A percentile compares a stretch with the other conserved stretches of the same genome.
Conservation (phyloP, 2,113 vertebrate genomes). For the Apodemus speciosus region DNA sequence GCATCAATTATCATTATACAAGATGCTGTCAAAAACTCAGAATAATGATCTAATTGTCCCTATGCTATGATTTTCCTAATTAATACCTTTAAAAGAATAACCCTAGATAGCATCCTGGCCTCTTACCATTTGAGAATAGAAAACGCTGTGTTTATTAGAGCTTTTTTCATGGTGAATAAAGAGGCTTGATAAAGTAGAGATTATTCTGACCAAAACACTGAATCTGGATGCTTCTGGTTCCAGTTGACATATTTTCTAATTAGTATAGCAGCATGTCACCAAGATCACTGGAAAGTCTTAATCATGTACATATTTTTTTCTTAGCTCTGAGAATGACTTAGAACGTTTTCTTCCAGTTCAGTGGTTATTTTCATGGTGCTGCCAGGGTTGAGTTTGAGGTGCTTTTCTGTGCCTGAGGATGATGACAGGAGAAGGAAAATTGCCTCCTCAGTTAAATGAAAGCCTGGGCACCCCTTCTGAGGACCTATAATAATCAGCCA, state of each 20-base stretch:
- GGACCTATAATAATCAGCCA: constrained; percentile 82
- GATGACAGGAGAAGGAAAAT: constrained; percentile 76
- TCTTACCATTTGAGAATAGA: constrained; percentile 11
- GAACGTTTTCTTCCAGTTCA: constrained; percentile 70
- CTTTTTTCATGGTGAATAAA: constrained; percentile 31
- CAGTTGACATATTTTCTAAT: constrained; percentile 73
- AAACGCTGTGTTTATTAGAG: neutral
- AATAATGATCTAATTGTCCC: neutral
- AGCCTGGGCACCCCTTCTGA: constrained; percentile 71
- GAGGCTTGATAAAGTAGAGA: constrained; percentile 32
- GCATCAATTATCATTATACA: neutral
- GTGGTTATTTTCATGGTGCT: constrained; percentile 62
- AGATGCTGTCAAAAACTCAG: neutral
- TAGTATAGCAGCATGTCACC: constrained; percentile 60
- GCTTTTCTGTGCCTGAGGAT: constrained; percentile 64
- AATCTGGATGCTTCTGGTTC: constrained; percentile 42
- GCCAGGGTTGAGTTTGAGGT: constrained; percentile 67
- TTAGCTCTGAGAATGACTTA: constrained; percentile 64
- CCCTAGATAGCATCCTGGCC: neutral
- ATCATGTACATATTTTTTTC: constrained; percentile 70
- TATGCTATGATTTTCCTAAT: neutral
- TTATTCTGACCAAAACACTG: constrained; percentile 53
- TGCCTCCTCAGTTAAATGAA: constrained; percentile 70
- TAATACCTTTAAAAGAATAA: constrained; percentile 17
- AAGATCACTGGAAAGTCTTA: constrained; percentile 37